Evolutionary conservation across 1,140 invertebrate genomes (phyloP).

Genomic region (Homarus americanus): DNA sequence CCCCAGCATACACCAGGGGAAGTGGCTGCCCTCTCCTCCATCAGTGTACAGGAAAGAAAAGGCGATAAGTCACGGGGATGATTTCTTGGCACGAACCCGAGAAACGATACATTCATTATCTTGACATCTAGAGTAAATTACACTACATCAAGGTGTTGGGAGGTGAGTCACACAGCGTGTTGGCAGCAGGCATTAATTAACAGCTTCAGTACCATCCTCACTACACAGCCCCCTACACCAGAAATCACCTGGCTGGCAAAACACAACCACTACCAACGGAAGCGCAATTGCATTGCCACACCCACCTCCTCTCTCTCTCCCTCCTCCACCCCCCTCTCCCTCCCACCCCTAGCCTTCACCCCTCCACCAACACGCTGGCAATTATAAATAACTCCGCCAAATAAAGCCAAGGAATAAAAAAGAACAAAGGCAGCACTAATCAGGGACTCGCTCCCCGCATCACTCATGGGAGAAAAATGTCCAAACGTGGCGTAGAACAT

Average conservation of each 20-base stretch:
- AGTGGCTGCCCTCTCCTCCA: background rate
- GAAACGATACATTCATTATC: slow-evolving; percentile 12
- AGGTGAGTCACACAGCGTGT: slow-evolving; percentile 1
- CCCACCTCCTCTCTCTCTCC: too few relatives aligned
- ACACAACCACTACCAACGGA: slow-evolving; percentile 9
- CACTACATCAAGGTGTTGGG: slow-evolving; percentile 35
- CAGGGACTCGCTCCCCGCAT: slow-evolving; percentile 1
- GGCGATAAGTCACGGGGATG: too few relatives aligned
- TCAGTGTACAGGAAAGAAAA: background rate
- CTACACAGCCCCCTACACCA: too few relatives aligned
- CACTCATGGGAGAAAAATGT: slow-evolving; percentile 41
- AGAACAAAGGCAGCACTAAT: slow-evolving; percentile 27
- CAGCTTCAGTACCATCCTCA: background rate
- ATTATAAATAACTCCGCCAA: slow-evolving; percentile 8
- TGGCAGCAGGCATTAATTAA: background rate
- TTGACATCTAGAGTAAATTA: slow-evolving; percentile 49
- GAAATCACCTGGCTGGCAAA: too few relatives aligned
- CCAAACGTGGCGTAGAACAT: background rate
- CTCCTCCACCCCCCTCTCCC: too few relatives aligned
- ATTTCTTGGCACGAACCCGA: background rate
- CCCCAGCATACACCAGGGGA: background rate
- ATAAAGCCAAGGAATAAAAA: background rate
- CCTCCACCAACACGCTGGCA: background rate
- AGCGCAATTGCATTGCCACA: background rate
- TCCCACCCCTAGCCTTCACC: background rate